Conservation (phyloP, 2,797 vertebrate genomes). For the Cyprinodon diabolis region DNA sequence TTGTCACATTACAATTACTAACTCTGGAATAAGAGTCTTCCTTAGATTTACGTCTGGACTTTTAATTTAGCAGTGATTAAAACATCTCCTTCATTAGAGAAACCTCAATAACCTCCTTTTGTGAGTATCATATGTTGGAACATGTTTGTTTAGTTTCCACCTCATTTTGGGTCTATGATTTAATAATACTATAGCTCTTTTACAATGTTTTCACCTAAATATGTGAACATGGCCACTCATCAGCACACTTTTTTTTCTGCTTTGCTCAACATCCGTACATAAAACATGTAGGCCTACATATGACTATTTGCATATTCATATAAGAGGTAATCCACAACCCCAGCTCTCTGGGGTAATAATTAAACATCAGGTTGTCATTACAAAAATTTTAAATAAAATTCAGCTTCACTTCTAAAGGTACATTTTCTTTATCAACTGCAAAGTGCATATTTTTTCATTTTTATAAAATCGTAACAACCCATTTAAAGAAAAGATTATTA, state of each 20-base stretch:
- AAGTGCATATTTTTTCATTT: constrained; percentile 43
- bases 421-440: constrained; percentile 8
- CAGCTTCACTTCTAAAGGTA: not conserved
- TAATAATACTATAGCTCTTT: not conserved
- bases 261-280: not conserved
- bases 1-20: not conserved
- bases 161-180: not conserved
- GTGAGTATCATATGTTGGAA: not conserved
- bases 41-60: not conserved
- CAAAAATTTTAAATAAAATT: not conserved
- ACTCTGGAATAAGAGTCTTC: not conserved
- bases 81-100: not conserved
- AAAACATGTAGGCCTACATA: too few species aligned
- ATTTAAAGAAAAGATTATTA: constrained; percentile 7
- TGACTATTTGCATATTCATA: not conserved
- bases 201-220: not conserved
- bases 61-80: not conserved
- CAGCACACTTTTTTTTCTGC: not conserved
- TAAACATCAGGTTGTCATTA: not conserved
- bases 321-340: not conserved
- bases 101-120: not conserved
- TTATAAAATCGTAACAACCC: constrained; percentile 51
- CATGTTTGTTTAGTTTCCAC: not conserved
- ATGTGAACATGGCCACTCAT: not conserved
- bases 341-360: not conserved